Evolutionary conservation across 2,113 vertebrate species (phyloP).

Genomic region (Cacatua alba): DNA sequence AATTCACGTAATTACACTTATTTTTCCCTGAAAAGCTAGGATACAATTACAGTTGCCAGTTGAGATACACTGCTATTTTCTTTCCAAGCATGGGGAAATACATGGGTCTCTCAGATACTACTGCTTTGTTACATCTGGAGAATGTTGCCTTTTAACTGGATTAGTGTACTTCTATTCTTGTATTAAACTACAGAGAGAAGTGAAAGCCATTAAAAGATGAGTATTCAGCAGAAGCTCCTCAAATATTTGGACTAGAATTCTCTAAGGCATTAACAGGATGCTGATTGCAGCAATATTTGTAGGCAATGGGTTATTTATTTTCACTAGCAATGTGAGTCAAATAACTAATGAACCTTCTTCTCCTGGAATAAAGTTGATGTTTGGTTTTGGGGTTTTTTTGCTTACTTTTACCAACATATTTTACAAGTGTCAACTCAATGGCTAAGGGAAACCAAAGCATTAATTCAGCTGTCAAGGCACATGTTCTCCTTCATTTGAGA

Average conservation of each 20-base stretch:
- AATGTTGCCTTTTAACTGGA: not conserved
- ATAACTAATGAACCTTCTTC: not conserved
- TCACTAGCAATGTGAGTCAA: not conserved
- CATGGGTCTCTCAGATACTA: not conserved
- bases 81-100: not conserved
- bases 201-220: not conserved
- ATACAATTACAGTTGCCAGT: not conserved
- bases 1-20: not conserved
- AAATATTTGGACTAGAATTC: not conserved
- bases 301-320: not conserved
- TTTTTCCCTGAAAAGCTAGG: slow-evolving; percentile 15
- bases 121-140: not conserved
- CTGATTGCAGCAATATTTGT: not conserved
- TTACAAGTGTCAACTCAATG: not conserved
- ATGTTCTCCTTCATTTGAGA: not conserved
- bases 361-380: not conserved
- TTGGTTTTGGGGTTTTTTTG: not conserved
- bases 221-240: not conserved
- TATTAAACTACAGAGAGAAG: not conserved
- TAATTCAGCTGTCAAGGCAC: not conserved
- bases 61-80: slow-evolving; percentile 19
- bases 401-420: not conserved
- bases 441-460: not conserved
- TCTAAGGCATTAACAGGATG: not conserved
- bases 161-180: not conserved